Base-by-base conservation (phyloP, 2,797 vertebrate genomes). In the Hemibagrus guttatus region DNA sequence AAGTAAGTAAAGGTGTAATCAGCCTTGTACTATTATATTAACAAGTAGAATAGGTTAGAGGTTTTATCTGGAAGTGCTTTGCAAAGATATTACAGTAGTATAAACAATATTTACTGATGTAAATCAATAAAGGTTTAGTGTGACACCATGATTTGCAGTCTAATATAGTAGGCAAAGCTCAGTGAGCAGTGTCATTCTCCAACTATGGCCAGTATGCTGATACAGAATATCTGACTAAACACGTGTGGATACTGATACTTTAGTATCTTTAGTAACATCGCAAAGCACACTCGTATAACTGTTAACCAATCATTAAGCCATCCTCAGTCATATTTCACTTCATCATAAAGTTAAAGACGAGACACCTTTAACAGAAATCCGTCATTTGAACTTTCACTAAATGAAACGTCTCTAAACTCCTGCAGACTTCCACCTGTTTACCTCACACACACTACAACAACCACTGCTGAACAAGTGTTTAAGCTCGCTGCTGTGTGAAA, bases 241-340 rank as follows among this genome's bases (percentile, higher is more conserved):
- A 90, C 88, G 88, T 89, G 90, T 89, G 87, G 90, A 90, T 89
- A 91, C 87, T 82, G 89, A 91, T 91, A 91, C 90, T 89, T 88
- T 83, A 85, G 88, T 91, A 91, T 91, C 90, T 90, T 91, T 91
- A 91, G 90, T 88, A 91, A 91, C 89, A 66, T 87, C 86, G 79
- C 69, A 74, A 71, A 88, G 85, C 56, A 4, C 84, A 87, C 88
- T 87, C 87, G 84, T 86, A 90, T 91, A 89, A 91, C 89, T 86
- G 84, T 90, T 91, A 90, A 89, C 90, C 89, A 90, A 90, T 89
- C 89, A 86, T 87, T 86, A 89, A 82, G 88, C 87, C 88, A 79
- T 86, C 87, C 80, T 84, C 81, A 84, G 86, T 82, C 88, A 87
- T 88, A 85, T 89, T 89, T 89, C 87, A 86, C 76, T 76, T 85